phyloP scores from a whole-genome alignment of 2,888 invertebrate genomes.

The Apoda limacodes region DNA sequence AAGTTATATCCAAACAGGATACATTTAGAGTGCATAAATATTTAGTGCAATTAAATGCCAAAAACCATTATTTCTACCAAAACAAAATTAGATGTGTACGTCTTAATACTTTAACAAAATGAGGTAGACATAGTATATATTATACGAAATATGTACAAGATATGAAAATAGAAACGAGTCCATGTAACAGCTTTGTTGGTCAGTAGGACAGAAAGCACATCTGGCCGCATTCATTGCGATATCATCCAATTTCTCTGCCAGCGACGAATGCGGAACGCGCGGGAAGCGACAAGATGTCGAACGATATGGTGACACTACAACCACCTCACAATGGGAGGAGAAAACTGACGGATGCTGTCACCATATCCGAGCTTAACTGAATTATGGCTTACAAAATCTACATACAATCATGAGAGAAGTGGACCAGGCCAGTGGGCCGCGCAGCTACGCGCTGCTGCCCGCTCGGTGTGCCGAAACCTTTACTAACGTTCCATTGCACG shows the following conservation, averaged over 20 bases:
- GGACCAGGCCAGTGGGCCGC: conserved; percentile 61
- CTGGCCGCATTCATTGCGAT: conserved; percentile 43
- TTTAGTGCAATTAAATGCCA: no score
- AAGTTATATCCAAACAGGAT: no score
- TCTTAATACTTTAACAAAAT: no score
- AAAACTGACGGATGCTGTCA: conserved; percentile 61
- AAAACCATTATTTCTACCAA: no score
- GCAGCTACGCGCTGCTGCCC: conserved; percentile 31
- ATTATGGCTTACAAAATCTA: conserved; percentile 64
- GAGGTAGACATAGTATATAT: no score
- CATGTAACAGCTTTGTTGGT: conserved; percentile 41
- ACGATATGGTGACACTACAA: conserved; percentile 22
- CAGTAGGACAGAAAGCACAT: conserved; percentile 50
- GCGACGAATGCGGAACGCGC: neutral
- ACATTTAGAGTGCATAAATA: no score
- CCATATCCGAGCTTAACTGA: conserved; percentile 43
- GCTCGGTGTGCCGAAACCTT: conserved; percentile 22
- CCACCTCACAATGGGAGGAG: conserved; percentile 51
- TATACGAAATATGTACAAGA: no score
- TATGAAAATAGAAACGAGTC: conserved; percentile 15
- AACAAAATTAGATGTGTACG: no score
- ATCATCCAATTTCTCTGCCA: conserved; percentile 57
- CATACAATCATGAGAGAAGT: conserved; percentile 62
- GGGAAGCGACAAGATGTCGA: neutral
- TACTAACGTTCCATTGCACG: no score